These are phyloP conservation scores for Heliothis virescens DNA, from an alignment of 1,140 invertebrate genomes.

Conservation along the genomic window DNA sequence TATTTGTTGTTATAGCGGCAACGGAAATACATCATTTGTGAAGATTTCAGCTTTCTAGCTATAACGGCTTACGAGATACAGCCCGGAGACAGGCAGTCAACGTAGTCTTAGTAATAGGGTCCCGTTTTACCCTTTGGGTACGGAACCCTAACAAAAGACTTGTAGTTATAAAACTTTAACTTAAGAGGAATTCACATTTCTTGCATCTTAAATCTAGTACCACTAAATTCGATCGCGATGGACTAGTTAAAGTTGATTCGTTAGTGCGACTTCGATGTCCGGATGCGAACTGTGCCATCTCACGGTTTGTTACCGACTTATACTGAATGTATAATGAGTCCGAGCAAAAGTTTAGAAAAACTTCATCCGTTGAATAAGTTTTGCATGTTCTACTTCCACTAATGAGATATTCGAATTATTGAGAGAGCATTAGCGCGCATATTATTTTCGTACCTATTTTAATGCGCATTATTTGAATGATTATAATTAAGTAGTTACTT, in stretches of 20 bases:
- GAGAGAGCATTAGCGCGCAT: neutral
- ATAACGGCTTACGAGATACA: too few species aligned
- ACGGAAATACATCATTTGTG: too few species aligned
- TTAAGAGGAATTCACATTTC: neutral
- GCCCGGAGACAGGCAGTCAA: too few species aligned
- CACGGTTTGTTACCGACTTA: slow-evolving; percentile 73
- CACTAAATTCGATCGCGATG: slow-evolving; percentile 11
- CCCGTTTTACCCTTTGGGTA: too few species aligned
- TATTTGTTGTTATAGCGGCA: too few species aligned
- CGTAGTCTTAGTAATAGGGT: too few species aligned
- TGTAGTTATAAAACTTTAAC: too few species aligned
- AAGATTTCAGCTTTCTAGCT: too few species aligned
- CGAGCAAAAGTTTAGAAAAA: slow-evolving; percentile 60
- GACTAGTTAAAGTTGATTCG: slow-evolving; percentile 69
- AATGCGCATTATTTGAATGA: too few species aligned
- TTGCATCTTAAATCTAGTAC: neutral
- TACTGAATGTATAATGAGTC: slow-evolving; percentile 71
- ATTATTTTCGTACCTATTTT: too few species aligned
- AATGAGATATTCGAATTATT: slow-evolving; percentile 62
- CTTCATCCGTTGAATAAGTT: slow-evolving; percentile 58
- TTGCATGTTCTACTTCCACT: slow-evolving; percentile 55
- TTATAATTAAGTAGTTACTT: too few species aligned
- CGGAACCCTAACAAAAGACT: too few species aligned
- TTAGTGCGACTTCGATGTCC: slow-evolving; percentile 60
- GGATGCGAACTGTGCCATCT: slow-evolving; percentile 59